These are phyloP conservation scores for Yponomeuta cagnagella DNA, from an alignment of 2,888 invertebrate genomes.

Conservation along the genomic window DNA sequence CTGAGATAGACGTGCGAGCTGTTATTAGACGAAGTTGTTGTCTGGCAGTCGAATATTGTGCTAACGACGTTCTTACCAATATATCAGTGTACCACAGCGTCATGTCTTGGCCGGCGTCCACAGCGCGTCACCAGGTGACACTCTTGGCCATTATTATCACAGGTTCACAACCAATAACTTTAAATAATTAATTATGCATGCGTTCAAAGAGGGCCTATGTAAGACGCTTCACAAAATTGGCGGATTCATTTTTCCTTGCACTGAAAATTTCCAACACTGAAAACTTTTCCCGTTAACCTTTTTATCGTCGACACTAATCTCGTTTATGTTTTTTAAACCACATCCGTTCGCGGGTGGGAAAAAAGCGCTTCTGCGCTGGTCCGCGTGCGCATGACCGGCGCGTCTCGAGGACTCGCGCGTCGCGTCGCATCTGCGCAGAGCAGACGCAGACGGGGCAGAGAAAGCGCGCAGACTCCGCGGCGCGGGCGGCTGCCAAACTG, in stretches of 20 bases:
- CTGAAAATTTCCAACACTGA: background rate
- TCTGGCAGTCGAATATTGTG: too few relatives aligned
- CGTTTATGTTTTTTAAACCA: conserved; percentile 24
- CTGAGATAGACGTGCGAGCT: too few relatives aligned
- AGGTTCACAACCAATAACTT: conserved; percentile 11
- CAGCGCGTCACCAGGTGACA: conserved; percentile 50
- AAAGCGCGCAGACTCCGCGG: conserved; percentile 63
- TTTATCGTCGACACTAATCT: conserved; percentile 25
- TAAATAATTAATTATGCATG: background rate
- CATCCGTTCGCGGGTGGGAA: conserved; percentile 29
- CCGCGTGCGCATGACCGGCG: conserved; percentile 48
- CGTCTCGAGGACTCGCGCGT: conserved; percentile 29
- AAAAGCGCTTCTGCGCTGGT: conserved; percentile 35
- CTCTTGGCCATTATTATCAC: conserved; percentile 46
- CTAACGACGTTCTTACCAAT: conserved; percentile 50
- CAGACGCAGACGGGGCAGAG: conserved; percentile 60
- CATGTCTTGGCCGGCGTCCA: conserved; percentile 69
- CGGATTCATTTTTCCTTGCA: background rate
- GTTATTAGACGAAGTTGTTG: too few relatives aligned
- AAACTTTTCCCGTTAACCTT: background rate
- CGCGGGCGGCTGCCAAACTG: conserved; percentile 59
- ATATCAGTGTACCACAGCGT: conserved; percentile 72
- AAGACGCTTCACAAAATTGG: conserved; percentile 5
- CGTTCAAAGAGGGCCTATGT: background rate
- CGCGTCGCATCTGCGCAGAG: conserved; percentile 29